Percentiles rank a stretch among this genome's conserved stretches.
Evolutionary conservation across 2,797 vertebrate species (phyloP).

Genomic region (Pelobates cultripes): DNA sequence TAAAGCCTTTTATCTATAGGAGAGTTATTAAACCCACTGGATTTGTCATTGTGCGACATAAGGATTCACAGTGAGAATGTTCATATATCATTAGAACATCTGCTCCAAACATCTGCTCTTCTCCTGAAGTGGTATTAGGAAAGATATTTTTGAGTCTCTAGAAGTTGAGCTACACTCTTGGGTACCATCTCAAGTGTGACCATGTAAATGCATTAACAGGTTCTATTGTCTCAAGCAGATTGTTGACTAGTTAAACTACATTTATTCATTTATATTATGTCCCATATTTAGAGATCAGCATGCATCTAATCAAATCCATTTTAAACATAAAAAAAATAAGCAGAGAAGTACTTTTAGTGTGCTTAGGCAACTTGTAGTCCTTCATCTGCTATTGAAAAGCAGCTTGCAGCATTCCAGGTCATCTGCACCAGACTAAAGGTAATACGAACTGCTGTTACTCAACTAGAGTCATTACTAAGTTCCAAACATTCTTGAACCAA

Average conservation of each 20-base stretch:
- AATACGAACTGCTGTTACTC: too few species aligned
- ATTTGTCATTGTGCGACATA: slow-evolving; percentile 50
- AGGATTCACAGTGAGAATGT: slow-evolving; percentile 33
- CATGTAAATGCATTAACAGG: slow-evolving; percentile 47
- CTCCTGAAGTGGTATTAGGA: slow-evolving; percentile 51
- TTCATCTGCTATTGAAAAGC: too few species aligned
- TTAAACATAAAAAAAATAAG: too few species aligned
- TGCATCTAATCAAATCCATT: slow-evolving; percentile 19
- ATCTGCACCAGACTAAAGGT: too few species aligned
- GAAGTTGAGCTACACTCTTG: slow-evolving; percentile 27
- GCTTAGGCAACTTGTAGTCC: too few species aligned
- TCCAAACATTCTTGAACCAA: too few species aligned
- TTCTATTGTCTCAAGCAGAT: slow-evolving; percentile 57
- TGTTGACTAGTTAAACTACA: slow-evolving; percentile 56
- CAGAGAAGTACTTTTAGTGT: too few species aligned
- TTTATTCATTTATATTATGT: slow-evolving; percentile 56
- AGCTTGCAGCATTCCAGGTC: too few species aligned
- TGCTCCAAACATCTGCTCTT: slow-evolving; percentile 47
- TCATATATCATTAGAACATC: slow-evolving; percentile 52
- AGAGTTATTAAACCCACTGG: slow-evolving; percentile 46
- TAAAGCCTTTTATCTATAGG: slow-evolving; percentile 32
- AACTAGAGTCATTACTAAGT: too few species aligned
- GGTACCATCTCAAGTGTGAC: slow-evolving; percentile 41
- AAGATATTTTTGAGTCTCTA: slow-evolving; percentile 35
- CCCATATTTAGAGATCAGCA: slow-evolving; percentile 41